Percentiles rank a stretch among this genome's conserved stretches.
Conservation (phyloP, 1,140 invertebrate genomes). For the Penaeus chinensis region DNA sequence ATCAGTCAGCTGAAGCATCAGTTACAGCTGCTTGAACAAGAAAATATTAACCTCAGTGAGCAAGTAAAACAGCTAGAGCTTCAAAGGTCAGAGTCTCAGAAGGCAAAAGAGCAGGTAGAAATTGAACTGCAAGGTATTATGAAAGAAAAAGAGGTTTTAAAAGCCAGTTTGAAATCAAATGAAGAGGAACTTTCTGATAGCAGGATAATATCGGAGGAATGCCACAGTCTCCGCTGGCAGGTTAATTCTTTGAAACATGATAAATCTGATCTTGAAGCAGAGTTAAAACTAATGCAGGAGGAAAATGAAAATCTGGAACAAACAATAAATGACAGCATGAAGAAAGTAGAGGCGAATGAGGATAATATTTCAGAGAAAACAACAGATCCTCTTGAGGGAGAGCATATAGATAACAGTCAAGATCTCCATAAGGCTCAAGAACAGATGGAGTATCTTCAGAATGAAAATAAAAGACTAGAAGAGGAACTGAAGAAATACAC, state of each 20-base stretch:
- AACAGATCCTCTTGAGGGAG: too few species aligned
- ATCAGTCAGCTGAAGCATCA: conserved; percentile 25
- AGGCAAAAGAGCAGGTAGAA: conserved; percentile 6
- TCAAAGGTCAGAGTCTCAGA: not conserved
- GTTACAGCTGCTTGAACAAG: not conserved
- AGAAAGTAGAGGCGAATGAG: not conserved
- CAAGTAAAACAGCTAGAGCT: not conserved
- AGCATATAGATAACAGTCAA: too few species aligned
- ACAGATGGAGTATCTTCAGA: not conserved
- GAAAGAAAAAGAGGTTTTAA: conserved; percentile 5
- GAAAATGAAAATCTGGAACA: conserved; percentile 25
- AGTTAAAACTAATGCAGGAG: conserved; percentile 20
- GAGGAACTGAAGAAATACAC: not conserved
- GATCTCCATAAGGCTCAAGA: too few species aligned
- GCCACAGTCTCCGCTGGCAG: conserved; percentile 28
- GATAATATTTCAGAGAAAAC: not conserved
- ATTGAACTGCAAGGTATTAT: not conserved
- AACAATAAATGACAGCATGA: not conserved
- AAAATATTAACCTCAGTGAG: conserved; percentile 6
- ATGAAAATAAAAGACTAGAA: not conserved
- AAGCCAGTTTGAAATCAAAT: not conserved
- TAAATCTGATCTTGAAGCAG: conserved; percentile 29
- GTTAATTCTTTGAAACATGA: conserved; percentile 24
- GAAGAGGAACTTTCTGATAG: conserved; percentile 2
- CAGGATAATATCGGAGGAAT: conserved; percentile 17